These are phyloP conservation scores for Drosophila sturtevanti DNA, from an alignment of 1,140 invertebrate species.

Conservation along the genomic window DNA sequence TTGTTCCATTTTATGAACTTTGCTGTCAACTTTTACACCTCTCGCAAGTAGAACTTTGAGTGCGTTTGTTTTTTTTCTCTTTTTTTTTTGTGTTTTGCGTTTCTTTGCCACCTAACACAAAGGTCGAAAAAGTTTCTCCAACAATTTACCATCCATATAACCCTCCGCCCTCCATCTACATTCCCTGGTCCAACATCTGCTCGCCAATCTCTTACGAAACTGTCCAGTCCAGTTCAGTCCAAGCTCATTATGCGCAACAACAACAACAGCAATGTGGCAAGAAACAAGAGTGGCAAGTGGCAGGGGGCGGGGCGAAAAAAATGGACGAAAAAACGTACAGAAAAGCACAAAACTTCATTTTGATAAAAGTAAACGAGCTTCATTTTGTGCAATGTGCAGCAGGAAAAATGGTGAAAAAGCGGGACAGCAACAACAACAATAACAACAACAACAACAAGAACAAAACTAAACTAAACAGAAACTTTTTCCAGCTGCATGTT, in stretches of 20 bases:
- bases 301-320: too few species aligned
- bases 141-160: slow-evolving; percentile 20
- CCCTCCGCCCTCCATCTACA: too few species aligned
- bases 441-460: slow-evolving; percentile 16
- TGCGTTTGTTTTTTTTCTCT: slow-evolving; percentile 3
- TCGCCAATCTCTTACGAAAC: too few species aligned
- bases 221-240: not conserved
- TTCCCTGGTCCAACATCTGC: too few species aligned
- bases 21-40: slow-evolving; percentile 66
- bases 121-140: slow-evolving; percentile 62
- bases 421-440: slow-evolving; percentile 4
- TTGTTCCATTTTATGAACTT: slow-evolving; percentile 55
- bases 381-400: slow-evolving; percentile 32
- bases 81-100: not conserved
- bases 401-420: not conserved
- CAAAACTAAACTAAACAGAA: slow-evolving; percentile 52
- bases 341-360: slow-evolving; percentile 58
- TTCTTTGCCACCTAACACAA: slow-evolving; percentile 35
- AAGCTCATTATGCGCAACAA: slow-evolving; percentile 55
- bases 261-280: slow-evolving; percentile 17
- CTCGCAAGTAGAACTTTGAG: slow-evolving; percentile 46
- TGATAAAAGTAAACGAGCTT: slow-evolving; percentile 69
- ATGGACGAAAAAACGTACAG: not conserved
- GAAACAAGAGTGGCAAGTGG: too few species aligned
- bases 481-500: slow-evolving; percentile 45